phyloP scores from a whole-genome alignment of 2,888 invertebrate species.

The Boloria selene region DNA sequence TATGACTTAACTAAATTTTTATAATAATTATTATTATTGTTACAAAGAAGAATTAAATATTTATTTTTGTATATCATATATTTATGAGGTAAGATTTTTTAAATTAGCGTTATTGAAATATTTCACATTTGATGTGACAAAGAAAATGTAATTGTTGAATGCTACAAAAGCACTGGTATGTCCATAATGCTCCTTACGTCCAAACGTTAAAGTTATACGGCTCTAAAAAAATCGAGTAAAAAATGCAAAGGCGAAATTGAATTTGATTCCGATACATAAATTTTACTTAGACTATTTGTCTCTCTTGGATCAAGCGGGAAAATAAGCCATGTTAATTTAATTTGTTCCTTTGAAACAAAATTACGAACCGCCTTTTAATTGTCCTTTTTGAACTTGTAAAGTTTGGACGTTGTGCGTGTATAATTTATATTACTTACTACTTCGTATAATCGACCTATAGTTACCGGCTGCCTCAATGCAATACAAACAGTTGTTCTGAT shows the following conservation, averaged over 20 bases:
- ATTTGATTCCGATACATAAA: conserved; percentile 82
- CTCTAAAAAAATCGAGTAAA: conserved; percentile 74
- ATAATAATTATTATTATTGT: too few species aligned
- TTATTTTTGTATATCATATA: too few species aligned
- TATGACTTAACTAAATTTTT: too few species aligned
- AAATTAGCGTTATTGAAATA: too few species aligned
- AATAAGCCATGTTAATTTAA: conserved; percentile 50
- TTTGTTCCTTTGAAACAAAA: conserved; percentile 71
- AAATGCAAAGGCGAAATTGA: conserved; percentile 80
- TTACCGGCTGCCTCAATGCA: conserved; percentile 47
- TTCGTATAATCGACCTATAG: conserved; percentile 62
- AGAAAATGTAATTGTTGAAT: neutral
- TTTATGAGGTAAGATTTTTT: too few species aligned
- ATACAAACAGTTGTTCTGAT: conserved; percentile 64
- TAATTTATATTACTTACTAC: conserved; percentile 25
- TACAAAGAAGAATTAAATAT: too few species aligned
- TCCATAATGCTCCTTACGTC: conserved; percentile 57
- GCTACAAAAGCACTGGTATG: conserved; percentile 43
- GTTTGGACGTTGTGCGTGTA: conserved; percentile 17
- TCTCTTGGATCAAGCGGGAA: conserved; percentile 73
- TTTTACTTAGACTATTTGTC: conserved; percentile 81
- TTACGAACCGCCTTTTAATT: conserved; percentile 69
- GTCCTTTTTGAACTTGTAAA: conserved; percentile 46
- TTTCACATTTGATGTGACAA: neutral
- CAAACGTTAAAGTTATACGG: conserved; percentile 58